Percentiles rank a stretch among this genome's conserved stretches.
Conservation (phyloP, 2,888 invertebrate species). For the Neelides folsomi region DNA sequence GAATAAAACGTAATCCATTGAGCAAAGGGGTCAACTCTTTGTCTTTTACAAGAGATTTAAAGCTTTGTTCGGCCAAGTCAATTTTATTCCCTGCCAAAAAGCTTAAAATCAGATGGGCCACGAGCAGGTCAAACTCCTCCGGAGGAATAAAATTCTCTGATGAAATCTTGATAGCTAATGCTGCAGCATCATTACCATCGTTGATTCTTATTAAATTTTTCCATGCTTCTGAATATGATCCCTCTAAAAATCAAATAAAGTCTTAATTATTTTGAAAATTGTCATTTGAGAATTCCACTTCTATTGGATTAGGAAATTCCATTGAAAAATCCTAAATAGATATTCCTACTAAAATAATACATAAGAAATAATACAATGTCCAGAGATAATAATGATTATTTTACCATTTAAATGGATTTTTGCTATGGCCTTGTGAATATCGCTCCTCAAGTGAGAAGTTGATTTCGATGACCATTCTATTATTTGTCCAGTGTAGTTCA, state of each 20-base stretch:
- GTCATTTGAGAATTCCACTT: too few species aligned
- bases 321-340: background rate
- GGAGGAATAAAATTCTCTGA: constrained; percentile 10
- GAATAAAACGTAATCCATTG: constrained; percentile 22
- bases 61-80: constrained; percentile 18
- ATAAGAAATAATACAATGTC: too few species aligned
- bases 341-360: too few species aligned
- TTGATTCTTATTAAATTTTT: constrained; percentile 19
- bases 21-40: constrained; percentile 19
- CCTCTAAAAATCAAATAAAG: constrained; percentile 11
- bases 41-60: constrained; percentile 15
- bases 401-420: constrained; percentile 22
- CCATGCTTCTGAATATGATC: constrained; percentile 25
- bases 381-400: too few species aligned
- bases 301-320: too few species aligned
- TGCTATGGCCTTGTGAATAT: constrained; percentile 20
- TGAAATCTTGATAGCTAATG: constrained; percentile 13
- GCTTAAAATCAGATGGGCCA: constrained; percentile 19
- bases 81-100: constrained; percentile 18
- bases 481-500: constrained; percentile 16
- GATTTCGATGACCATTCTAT: constrained; percentile 22
- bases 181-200: constrained; percentile 19
- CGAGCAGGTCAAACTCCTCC: constrained; percentile 20
- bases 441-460: constrained; percentile 6
- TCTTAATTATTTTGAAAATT: background rate